A percentile compares a stretch with the other conserved stretches of the same genome.
Conservation (phyloP, 2,113 vertebrate genomes). For the Coturnix japonica region DNA sequence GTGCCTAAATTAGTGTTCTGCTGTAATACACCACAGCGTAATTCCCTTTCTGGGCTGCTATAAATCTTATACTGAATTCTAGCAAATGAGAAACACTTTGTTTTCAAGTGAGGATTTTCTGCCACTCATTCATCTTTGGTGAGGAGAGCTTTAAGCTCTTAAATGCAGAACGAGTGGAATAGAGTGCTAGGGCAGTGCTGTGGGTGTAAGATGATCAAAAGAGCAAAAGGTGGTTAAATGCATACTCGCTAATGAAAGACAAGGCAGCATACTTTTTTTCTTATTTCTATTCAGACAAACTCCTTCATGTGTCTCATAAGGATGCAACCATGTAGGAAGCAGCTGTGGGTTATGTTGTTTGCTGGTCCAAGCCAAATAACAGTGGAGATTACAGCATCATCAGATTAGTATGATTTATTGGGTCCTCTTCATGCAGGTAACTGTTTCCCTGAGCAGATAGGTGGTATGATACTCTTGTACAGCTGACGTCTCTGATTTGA, state of each 20-base stretch:
- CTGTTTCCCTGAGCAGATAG: neutral
- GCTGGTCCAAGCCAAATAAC: neutral
- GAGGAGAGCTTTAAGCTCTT: neutral
- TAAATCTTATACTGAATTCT: neutral
- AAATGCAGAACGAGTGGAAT: neutral
- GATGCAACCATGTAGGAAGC: neutral
- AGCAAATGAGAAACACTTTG: neutral
- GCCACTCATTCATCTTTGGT: neutral
- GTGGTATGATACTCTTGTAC: neutral
- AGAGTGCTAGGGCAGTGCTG: neutral
- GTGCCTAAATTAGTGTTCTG: neutral
- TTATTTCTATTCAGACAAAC: neutral
- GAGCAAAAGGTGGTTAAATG: neutral
- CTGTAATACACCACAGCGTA: neutral
- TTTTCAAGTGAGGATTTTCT: neutral
- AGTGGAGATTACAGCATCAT: neutral
- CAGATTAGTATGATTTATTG: neutral
- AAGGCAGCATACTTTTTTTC: neutral
- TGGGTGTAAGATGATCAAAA: neutral
- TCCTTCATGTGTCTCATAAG: neutral
- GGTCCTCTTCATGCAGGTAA: neutral
- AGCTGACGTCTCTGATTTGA: neutral
- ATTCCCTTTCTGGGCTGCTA: neutral
- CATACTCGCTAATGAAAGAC: neutral
- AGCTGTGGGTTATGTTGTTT: neutral